Base-by-base conservation (phyloP, 2,113 vertebrate species). In the Montifringilla adamsi region DNA sequence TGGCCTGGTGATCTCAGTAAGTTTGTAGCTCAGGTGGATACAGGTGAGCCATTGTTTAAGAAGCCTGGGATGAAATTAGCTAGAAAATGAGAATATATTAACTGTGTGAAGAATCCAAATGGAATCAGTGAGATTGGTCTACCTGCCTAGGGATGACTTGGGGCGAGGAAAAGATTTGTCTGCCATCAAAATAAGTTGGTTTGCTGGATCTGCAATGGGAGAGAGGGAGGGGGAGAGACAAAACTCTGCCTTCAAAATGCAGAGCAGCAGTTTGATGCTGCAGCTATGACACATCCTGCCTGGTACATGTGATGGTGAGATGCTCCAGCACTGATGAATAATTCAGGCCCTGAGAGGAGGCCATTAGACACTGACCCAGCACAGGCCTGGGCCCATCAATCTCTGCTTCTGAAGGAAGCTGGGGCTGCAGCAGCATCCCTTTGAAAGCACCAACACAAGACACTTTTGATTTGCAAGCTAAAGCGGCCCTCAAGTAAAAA, bases 381-480 rank as follows among this genome's bases (percentile, higher is more conserved):
- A 43, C 89, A 72, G 91, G 93, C 84, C 90, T 95, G 68, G 46
- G 91, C 77, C 82, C 96, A 97, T 98, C 96, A 96, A 96, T 98
- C 97, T 97, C 94, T 92, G 94, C 91, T 97, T 90, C 94, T 94
- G 55, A 97, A 97, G 89, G 88, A 81, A 94, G 91, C 84, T 82
- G 10, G 21, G 92, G 95, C 91, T 96, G 86, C 58, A 79, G 63
- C 89, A 92, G 37, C 76, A 87, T 95, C 85, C 68, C 85, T 95
- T 64, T 67, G 96, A 91, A 96, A 18, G 68, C 90, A 89, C 26
- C 44, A 90, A 79, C 55, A 39, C 69, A 89, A 92, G 94, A 91
- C 93, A 63, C 87, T 81, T 96, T 95, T 98, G 97, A 98, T 97
- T 97, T 97, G 97, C 90, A 95, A 96, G 84, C 94, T 63, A 84